phyloP scores from a whole-genome alignment of 2,888 invertebrate genomes.

The Amblyteles armatorius region DNA sequence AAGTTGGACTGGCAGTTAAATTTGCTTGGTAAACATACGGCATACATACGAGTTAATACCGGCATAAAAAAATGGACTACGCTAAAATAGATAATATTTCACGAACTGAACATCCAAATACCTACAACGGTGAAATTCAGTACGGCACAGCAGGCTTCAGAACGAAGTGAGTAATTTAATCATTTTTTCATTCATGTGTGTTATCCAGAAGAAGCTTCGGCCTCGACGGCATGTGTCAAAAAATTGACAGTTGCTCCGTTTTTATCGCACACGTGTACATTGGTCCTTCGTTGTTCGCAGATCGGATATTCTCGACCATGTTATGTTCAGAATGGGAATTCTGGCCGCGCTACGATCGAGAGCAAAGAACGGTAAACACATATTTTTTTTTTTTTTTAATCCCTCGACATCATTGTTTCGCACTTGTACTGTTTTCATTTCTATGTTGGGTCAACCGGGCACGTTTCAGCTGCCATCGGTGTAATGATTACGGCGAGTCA shows the following conservation, averaged over 20 bases:
- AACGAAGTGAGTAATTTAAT: slow-evolving; percentile 87
- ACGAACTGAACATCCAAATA: slow-evolving; percentile 91
- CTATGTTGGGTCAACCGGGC: background rate
- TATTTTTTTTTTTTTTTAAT: background rate
- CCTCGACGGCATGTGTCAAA: slow-evolving; percentile 10
- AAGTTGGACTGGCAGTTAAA: background rate
- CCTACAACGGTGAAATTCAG: slow-evolving; percentile 88
- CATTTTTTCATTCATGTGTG: background rate
- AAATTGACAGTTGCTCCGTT: slow-evolving; percentile 25
- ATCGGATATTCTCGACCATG: slow-evolving; percentile 93
- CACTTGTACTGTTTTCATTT: background rate
- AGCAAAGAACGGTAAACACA: slow-evolving; percentile 89
- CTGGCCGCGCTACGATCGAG: slow-evolving; percentile 95
- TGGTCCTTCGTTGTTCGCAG: slow-evolving; percentile 86
- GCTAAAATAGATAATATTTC: slow-evolving; percentile 84
- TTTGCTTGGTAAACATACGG: background rate
- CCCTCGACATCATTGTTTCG: slow-evolving; percentile 20
- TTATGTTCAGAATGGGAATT: slow-evolving; percentile 97
- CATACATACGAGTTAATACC: background rate
- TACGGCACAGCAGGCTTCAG: slow-evolving; percentile 96
- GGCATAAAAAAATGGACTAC: slow-evolving; percentile 68
- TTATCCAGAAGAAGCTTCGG: background rate
- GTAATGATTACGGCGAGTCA: slow-evolving; percentile 99
- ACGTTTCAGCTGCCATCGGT: slow-evolving; percentile 90
- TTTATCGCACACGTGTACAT: slow-evolving; percentile 37